These are phyloP conservation scores for Ameiurus melas DNA, from an alignment of 2,113 vertebrate genomes.

Conservation along the genomic window DNA sequence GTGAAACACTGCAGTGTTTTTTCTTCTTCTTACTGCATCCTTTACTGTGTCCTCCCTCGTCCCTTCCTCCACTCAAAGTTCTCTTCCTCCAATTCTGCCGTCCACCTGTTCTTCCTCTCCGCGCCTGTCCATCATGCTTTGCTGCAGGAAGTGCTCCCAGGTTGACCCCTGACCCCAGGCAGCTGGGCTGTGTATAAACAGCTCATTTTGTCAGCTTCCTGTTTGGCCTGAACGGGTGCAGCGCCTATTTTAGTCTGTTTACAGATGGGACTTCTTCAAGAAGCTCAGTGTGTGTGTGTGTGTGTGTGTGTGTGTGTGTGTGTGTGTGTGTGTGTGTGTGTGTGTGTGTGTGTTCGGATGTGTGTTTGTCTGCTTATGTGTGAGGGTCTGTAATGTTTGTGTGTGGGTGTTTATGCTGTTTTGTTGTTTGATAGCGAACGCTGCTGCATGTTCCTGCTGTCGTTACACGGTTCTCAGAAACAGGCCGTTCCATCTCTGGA, in stretches of 20 bases:
- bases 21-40: background rate
- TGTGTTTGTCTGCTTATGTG: background rate
- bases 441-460: background rate
- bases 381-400: background rate
- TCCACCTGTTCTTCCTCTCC: conserved; percentile 50
- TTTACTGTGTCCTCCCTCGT: background rate
- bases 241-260: conserved; percentile 77
- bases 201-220: conserved; percentile 80
- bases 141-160: conserved; percentile 75
- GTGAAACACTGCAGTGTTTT: background rate
- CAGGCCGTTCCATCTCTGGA: background rate
- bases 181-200: conserved; percentile 75
- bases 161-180: conserved; percentile 68
- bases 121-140: conserved; percentile 53
- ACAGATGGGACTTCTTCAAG: conserved; percentile 59
- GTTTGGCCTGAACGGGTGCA: conserved; percentile 77
- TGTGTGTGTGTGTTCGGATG: conserved; percentile 19
- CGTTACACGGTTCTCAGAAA: background rate
- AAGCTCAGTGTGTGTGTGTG: conserved; percentile 26
- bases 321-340: background rate
- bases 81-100: conserved; percentile 40
- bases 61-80: background rate
- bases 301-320: conserved; percentile 14
- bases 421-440: background rate
- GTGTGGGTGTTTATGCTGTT: background rate